Conservation (phyloP, 2,888 invertebrate species). For the Tuta absoluta region DNA sequence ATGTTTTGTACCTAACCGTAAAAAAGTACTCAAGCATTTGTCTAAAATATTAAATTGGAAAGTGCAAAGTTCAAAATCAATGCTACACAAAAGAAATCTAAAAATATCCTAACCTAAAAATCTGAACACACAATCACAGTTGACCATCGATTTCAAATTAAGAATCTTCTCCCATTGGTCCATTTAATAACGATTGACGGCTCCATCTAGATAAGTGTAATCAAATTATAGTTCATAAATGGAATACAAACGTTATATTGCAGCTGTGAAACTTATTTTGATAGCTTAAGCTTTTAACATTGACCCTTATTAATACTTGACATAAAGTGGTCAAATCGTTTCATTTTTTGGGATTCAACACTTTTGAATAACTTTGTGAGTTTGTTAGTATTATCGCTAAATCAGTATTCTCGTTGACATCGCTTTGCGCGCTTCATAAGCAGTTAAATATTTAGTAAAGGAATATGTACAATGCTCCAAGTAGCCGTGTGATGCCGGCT, state of each 20-base stretch:
- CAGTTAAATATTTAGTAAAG: conserved; percentile 42
- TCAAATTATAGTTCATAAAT: conserved; percentile 55
- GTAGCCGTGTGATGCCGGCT: no score
- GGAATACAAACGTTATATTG: conserved; percentile 36
- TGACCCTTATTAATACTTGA: background rate
- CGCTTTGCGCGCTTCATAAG: conserved; percentile 56
- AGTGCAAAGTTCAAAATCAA: conserved; percentile 6
- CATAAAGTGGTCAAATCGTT: background rate
- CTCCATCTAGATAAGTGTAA: conserved; percentile 75
- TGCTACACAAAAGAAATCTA: background rate
- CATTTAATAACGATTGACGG: conserved; percentile 68
- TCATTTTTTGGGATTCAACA: background rate
- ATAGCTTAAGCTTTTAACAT: background rate
- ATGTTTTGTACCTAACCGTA: no score
- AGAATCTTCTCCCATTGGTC: conserved; percentile 46
- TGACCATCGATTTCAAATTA: conserved; percentile 33
- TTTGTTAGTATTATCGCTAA: conserved; percentile 45
- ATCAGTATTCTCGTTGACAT: conserved; percentile 57
- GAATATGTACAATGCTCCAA: background rate
- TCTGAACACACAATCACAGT: background rate
- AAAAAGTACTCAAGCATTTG: no score
- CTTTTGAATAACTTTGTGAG: conserved; percentile 14
- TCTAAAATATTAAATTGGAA: background rate
- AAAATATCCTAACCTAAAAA: conserved; percentile 11
- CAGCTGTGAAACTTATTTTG: background rate